Conservation (phyloP, 2,113 vertebrate species). For the Martes martes region DNA sequence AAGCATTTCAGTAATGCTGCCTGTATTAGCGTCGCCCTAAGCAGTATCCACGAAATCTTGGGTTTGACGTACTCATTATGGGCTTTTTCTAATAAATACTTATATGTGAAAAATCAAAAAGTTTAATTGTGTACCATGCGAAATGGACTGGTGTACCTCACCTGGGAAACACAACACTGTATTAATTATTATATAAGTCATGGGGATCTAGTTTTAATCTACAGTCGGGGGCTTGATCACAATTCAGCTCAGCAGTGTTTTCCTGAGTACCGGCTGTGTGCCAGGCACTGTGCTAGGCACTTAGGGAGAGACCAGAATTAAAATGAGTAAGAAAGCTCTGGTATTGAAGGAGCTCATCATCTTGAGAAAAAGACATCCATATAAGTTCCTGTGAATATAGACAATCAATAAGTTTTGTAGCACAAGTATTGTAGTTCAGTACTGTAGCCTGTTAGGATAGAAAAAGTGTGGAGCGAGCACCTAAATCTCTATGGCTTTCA, state of each 20-base stretch:
- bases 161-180: background rate
- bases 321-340: background rate
- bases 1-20: background rate
- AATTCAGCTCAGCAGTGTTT: background rate
- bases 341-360: background rate
- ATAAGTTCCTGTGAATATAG: background rate
- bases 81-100: background rate
- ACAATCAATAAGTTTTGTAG: background rate
- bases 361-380: background rate
- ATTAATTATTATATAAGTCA: background rate
- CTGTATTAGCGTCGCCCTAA: background rate
- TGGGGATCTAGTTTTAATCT: background rate
- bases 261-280: constrained; percentile 47
- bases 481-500: background rate
- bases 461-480: background rate
- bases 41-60: background rate
- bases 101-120: background rate
- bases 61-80: background rate
- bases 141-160: background rate
- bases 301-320: background rate
- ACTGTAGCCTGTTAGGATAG: background rate
- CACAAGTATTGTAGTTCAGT: background rate
- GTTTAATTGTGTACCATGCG: background rate
- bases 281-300: constrained; percentile 30
- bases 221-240: background rate